Percentiles rank a stretch among this genome's conserved stretches.
phyloP scores from a whole-genome alignment of 2,797 vertebrate species.

The Brotogeris chrysoptera region DNA sequence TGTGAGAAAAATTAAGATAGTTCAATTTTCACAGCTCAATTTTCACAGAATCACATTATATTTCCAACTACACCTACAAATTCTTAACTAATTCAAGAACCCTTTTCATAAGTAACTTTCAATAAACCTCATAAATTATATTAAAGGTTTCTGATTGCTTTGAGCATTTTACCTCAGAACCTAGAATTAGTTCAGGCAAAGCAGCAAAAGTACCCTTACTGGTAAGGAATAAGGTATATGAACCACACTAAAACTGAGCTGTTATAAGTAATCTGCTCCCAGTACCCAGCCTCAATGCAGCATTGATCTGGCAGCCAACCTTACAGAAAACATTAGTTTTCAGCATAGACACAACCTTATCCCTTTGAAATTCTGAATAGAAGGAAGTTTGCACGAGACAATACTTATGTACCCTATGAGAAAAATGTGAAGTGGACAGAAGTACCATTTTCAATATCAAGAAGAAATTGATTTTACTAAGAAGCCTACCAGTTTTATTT shows the following conservation, averaged over 20 bases:
- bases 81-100: not conserved
- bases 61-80: not conserved
- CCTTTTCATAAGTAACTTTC: not conserved
- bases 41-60: not conserved
- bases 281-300: not conserved
- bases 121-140: not conserved
- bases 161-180: not conserved
- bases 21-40: not conserved
- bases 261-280: not conserved
- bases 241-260: not conserved
- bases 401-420: not conserved
- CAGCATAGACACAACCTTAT: not conserved
- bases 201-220: not conserved
- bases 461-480: not conserved
- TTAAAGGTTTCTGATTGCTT: not conserved
- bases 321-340: not conserved
- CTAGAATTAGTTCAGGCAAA: not conserved
- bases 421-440: not conserved
- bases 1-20: not conserved
- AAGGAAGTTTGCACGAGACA: not conserved
- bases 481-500: not conserved
- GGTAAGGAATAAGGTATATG: not conserved
- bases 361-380: not conserved
- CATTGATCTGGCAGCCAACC: not conserved
- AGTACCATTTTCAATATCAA: not conserved